Evolutionary conservation across 2,797 vertebrate genomes (phyloP).

Genomic region (Garrulus glandarius): DNA sequence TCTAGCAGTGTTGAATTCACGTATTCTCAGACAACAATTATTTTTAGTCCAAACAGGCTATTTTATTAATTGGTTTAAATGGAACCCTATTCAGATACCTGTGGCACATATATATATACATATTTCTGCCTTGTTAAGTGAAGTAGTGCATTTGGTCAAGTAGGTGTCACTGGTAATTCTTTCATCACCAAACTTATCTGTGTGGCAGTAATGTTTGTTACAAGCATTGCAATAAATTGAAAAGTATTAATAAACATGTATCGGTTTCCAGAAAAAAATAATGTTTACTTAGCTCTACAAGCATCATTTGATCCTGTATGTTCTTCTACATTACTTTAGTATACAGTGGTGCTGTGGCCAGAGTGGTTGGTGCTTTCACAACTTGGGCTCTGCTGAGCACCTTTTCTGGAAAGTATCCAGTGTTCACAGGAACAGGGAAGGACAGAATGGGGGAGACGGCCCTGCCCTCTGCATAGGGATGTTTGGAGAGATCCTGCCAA

Average conservation of each 20-base stretch:
- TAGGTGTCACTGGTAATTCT: neutral
- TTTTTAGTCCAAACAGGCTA: conserved; percentile 52
- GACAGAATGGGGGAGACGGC: neutral
- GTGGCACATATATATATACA: neutral
- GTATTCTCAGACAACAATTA: conserved; percentile 58
- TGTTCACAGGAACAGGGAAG: neutral
- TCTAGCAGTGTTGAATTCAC: conserved; percentile 71
- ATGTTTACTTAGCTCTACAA: neutral
- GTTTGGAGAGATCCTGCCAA: neutral
- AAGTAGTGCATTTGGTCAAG: neutral
- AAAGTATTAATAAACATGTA: neutral
- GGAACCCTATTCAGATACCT: neutral
- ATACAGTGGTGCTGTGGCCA: neutral
- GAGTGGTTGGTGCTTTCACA: neutral
- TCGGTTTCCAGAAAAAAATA: neutral
- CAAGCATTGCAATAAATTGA: neutral
- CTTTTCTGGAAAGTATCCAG: neutral
- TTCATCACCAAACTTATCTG: neutral
- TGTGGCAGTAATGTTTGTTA: neutral
- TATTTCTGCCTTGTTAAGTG: neutral
- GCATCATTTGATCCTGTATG: neutral
- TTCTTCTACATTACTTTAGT: neutral
- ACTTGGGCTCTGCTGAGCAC: neutral
- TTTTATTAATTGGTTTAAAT: conserved; percentile 66
- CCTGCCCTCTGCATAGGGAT: neutral